phyloP scores from a whole-genome alignment of 1,140 invertebrate species.

The Lysiphlebus fabarum region DNA sequence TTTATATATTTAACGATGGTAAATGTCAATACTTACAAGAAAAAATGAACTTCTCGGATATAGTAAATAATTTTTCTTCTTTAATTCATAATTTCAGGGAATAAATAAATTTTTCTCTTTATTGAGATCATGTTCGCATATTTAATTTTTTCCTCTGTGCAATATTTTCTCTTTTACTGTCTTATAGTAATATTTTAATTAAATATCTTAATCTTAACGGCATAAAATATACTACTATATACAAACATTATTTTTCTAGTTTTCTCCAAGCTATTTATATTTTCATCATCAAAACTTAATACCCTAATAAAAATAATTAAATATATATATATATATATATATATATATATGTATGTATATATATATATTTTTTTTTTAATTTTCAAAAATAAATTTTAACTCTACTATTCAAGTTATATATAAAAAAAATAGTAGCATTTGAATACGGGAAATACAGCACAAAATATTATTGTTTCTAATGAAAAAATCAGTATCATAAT shows the following conservation, averaged over 20 bases:
- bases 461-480: neutral
- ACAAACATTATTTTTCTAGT: too few relatives aligned
- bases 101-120: conserved; percentile 19
- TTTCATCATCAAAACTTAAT: too few relatives aligned
- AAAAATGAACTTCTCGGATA: conserved; percentile 33
- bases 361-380: too few relatives aligned
- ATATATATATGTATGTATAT: too few relatives aligned
- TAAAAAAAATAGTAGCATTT: neutral
- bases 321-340: too few relatives aligned
- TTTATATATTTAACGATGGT: conserved; percentile 47
- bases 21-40: conserved; percentile 29
- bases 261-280: too few relatives aligned
- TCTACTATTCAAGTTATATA: too few relatives aligned
- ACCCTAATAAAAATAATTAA: too few relatives aligned
- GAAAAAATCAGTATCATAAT: neutral
- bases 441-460: neutral
- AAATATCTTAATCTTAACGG: too few relatives aligned
- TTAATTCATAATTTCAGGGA: conserved; percentile 14
- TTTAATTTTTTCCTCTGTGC: conserved; percentile 17
- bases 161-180: conserved; percentile 1
- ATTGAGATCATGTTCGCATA: conserved; percentile 10
- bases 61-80: conserved; percentile 10
- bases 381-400: too few relatives aligned
- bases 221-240: too few relatives aligned
- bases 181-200: too few relatives aligned